Evolutionary conservation across 2,888 invertebrate species (phyloP), one percentile per base, ranked within the genome.

Genomic region (Crossocerus cetratus): DNA sequence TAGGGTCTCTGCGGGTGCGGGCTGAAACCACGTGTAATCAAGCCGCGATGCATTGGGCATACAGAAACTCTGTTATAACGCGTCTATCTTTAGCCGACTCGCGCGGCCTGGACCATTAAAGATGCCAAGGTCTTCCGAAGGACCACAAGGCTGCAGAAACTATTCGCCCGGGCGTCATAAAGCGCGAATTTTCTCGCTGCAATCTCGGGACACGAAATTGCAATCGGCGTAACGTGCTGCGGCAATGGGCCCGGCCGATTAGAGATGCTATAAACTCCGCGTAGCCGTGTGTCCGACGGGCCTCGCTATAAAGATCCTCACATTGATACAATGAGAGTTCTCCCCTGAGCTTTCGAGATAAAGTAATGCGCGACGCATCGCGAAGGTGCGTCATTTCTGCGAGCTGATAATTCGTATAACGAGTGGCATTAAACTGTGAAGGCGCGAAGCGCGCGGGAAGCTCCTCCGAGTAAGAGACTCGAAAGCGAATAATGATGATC

Each of bases 181-280:
- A 84, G 75, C 72, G 80, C 72, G 63, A 76, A 77, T 75, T 79
- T 79, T 78, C 76, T 65, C 60, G 55, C 53, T 53, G 67, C 73
- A 83, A 84, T 83, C 82, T 78, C 69, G 65, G 63, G 80, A 84
- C 84, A 83, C 75, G 80, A 66, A 83, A 85, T 69, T 61, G 81
- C 83, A 85, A 83, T 85, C 77, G 72, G 61, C 55, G 18, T 20
- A 8, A 49, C 56, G 58, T 59, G 44, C 61, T 58, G 55, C 66
- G 49, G 59, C 53, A n/a, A n/a, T 62, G 64, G 60, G 58, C 54
- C 59, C 14, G 21, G 45, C 57, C 75, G 77, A 82, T 81, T 79
- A 81, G 73, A 69, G 32, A 77, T 58, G 74, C 69, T 62, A 69
- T 78, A 76, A 78, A 79, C 11, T 57, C 58, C 53, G 49, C 44